Base-by-base conservation (phyloP, 2,888 invertebrate genomes). In the Charanyca ferruginea region DNA sequence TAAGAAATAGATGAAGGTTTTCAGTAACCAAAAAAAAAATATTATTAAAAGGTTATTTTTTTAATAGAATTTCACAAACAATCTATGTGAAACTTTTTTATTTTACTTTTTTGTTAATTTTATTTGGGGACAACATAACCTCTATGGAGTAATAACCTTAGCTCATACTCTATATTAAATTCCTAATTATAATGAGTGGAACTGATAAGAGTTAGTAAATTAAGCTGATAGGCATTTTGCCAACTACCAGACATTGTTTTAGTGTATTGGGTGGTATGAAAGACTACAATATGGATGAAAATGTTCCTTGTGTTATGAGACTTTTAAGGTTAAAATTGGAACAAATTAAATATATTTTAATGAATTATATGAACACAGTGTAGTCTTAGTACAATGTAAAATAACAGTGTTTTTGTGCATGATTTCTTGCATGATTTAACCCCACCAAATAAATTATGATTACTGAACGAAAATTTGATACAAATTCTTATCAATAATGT, bases 141-240 rank as follows among this genome's bases (percentile, higher is more conserved):
- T n/a, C n/a, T 7, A 18, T 44, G 8, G n/a, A 28, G 7, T 2
- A 49, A 8, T 25, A 42, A 38, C 44, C 38, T 38, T 1, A 1
- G 22, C 35, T 44, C 42, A 62, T 41, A n/a, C n/a, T 42, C 23
- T 23, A 28, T 53, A 73, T 13, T 45, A 16, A 52, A 22, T 7
- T 73, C n/a, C n/a, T 73, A 64, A 69, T 65, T 44, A 45, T n/a
- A 28, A 13, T 2, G 0, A 5, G 32, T 32, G 13, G 28, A 20
- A 35, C 48, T 73, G 69, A 69, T 69, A 73, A 73, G 73, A 18
- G 13, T 16, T 22, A 41, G 11, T 0, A 55, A 55, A 28, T 51
- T 4, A 38, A 23, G 7, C 25, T 51, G 54, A 66, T 70, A 73
- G 74, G 74, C 74, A 73, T 16, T 35, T 3, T 66, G 74, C 69